Base-by-base conservation (phyloP, 1,140 invertebrate genomes). In the Trichonephila clavipes region DNA sequence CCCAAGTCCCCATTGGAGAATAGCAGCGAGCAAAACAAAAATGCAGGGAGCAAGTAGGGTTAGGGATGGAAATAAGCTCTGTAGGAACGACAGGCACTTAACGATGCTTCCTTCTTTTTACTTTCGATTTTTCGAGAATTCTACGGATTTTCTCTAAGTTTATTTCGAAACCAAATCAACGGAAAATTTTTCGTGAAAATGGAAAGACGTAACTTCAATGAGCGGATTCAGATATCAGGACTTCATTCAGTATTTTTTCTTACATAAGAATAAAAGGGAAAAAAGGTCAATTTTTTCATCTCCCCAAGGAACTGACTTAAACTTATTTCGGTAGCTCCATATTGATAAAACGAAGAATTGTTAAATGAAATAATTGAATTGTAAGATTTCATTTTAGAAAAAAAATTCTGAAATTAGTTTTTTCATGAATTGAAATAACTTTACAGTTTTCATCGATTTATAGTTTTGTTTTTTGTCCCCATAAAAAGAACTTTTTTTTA, bases 81-180 rank as follows among this genome's bases (percentile, higher is more conserved):
- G 40, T 16, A 82, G 77, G 34, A 82, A 28, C 77, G 34, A 40
- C 77, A 44, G 19, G 77, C 77, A 16, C 77, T 44, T 44, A 69
- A 44, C 77, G 44, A 44, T 44, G 77, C 77, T 21, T 81, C 19
- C 1, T 82, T 82, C 44, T 40, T 82, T 82, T 28, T n/a, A 18
- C 34, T 44, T 34, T 6, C 21, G 1, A 14, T 19, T 82, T 82
- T 51, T 51, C 77, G 21, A 18, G 16, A 82, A 82, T 44, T 16
- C 77, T 21, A 7, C 0, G 16, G 44, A 82, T 21, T 82, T 82
- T 34, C 44, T 51, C 24, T 51, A 82, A 82, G 77, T 19, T 44
- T 82, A 82, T 82, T 69, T 82, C 77, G 18, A 28, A 82, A 82
- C 40, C 77, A 28, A 34, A 82, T 44, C 28, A 69, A 69, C 66